These are phyloP conservation scores for Smithornis capensis DNA, from an alignment of 2,113 vertebrate species.

Conservation along the genomic window DNA sequence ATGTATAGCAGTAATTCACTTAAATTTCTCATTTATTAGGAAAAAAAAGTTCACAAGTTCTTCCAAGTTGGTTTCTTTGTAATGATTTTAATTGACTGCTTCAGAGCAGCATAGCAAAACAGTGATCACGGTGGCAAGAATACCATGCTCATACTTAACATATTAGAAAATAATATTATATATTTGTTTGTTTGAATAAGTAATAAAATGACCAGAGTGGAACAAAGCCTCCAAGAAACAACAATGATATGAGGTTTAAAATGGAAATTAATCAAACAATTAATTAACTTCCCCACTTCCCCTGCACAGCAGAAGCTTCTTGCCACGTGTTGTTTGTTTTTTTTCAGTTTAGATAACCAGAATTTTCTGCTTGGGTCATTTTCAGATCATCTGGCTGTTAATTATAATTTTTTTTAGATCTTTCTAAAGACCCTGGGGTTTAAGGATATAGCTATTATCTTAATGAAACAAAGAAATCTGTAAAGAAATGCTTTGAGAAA, in stretches of 20 bases:
- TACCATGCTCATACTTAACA: neutral
- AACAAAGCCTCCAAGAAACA: neutral
- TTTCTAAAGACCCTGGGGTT: accelerated
- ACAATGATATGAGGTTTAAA: neutral
- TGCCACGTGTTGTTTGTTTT: neutral
- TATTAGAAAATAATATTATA: neutral
- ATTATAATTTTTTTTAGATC: neutral
- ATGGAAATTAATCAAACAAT: neutral
- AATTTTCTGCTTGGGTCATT: neutral
- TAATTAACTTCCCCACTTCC: neutral
- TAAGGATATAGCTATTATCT: neutral
- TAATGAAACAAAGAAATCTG: neutral
- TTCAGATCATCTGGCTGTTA: neutral
- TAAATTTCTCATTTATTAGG: neutral
- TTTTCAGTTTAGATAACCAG: neutral
- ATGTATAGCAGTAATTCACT: neutral
- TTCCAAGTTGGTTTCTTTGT: neutral
- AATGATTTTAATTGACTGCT: neutral
- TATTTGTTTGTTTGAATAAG: neutral
- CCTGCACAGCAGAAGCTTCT: neutral
- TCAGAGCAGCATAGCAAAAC: neutral
- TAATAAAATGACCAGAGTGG: neutral
- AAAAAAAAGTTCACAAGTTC: neutral
- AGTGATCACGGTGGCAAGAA: neutral
- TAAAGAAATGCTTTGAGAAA: neutral